Base-by-base conservation (phyloP, 2,797 vertebrate species). In the Zonotrichia albicollis region DNA sequence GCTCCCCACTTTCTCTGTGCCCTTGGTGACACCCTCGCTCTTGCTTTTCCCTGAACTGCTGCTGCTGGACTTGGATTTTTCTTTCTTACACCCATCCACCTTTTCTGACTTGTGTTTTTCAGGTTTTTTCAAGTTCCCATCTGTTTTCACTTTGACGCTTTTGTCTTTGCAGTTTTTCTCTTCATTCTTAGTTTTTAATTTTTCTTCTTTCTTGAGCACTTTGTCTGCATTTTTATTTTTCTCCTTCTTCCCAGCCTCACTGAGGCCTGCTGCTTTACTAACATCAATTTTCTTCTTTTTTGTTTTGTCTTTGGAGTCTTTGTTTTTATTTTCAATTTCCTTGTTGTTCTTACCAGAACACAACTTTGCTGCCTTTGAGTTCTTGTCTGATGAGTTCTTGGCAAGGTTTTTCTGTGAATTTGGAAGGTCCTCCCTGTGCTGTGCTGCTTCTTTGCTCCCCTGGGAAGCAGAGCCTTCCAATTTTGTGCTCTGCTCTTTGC, bases 161-260 rank as follows among this genome's bases (percentile, higher is more conserved):
- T 97, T 98, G 74, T 92, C 97, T 11, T 94, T 97, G 46, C 94
- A 97, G 40, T 81, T 93, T 61, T 97, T 98, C 67, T 97, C 98
- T 5, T 87, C 95, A 0, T 50, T 95, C 97, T 97, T 92, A 84
- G 54, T 18, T 42, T 93, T 46, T 46, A 66, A 34, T 46, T 78
- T 97, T 34, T 93, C 96, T 27, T 87, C 88, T 51, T 94, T 96
- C 72, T 94, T 96, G 5, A 36, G 57, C 11, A 12, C 50, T 93
- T 94, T 97, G 62, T 95, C 95, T 60, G 25, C 25, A 64, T 11
- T 26, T 91, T 96, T 97, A 74, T 46, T 93, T 32, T 96, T 96
- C 57, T 94, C 95, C 83, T 95, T 97, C 34, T 78, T 95, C 11
- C 91, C 82, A 13, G 43, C 13, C 26, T 97, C 96, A 45, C 27